phyloP scores from a whole-genome alignment of 2,797 vertebrate species.

The Chaunax sp. region DNA sequence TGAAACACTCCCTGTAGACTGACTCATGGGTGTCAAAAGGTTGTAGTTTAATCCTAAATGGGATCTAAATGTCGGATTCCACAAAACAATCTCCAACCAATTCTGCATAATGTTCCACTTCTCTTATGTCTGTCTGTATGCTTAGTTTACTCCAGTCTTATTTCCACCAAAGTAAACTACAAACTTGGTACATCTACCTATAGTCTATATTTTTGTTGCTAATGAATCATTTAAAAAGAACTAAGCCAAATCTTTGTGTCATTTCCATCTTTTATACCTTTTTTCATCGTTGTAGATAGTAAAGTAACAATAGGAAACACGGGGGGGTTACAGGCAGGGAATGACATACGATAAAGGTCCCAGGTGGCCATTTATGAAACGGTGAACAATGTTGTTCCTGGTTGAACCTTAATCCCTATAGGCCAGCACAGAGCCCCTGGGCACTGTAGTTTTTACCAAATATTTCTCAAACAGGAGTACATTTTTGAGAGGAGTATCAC shows the following conservation, averaged over 20 bases:
- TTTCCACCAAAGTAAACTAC: conserved; percentile 4
- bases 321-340: no score
- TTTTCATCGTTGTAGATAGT: neutral
- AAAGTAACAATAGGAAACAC: neutral
- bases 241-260: conserved; percentile 3
- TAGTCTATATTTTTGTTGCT: neutral
- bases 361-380: no score
- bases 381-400: neutral
- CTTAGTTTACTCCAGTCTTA: neutral
- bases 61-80: neutral
- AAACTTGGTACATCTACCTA: neutral
- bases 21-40: conserved; percentile 6
- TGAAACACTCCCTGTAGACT: conserved; percentile 30
- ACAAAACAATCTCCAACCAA: neutral
- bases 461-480: neutral
- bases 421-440: neutral
- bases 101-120: neutral
- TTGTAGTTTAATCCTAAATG: neutral
- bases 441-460: neutral
- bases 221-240: neutral
- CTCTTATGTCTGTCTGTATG: neutral
- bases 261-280: neutral
- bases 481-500: conserved; percentile 32
- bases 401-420: neutral
- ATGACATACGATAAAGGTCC: no score